Conservation (phyloP, 2,113 vertebrate genomes). For the Narcine bancroftii region DNA sequence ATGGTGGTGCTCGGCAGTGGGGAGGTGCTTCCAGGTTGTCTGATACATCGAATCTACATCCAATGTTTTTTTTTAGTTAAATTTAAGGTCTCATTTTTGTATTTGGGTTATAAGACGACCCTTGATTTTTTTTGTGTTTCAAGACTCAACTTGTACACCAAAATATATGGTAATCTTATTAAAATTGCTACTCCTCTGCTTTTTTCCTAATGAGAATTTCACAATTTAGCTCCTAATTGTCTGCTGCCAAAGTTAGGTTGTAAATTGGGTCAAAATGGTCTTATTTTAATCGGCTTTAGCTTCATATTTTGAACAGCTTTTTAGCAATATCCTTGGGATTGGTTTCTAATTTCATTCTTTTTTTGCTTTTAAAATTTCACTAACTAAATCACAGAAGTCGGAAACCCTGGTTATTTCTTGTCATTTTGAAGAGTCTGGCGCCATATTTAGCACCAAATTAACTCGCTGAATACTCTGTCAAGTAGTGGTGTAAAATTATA, state of each 20-base stretch:
- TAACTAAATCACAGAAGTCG: neutral
- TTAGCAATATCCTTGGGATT: neutral
- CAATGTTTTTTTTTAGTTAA: too few relatives aligned
- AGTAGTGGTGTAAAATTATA: neutral
- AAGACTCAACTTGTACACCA: too few relatives aligned
- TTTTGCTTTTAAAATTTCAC: neutral
- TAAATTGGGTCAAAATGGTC: neutral
- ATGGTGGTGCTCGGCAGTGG: too few relatives aligned
- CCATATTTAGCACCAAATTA: neutral
- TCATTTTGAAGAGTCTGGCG: neutral
- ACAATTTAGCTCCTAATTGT: neutral
- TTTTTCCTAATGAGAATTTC: neutral
- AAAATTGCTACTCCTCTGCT: neutral
- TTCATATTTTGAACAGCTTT: neutral
- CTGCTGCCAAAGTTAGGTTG: neutral
- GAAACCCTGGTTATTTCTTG: neutral
- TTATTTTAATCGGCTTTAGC: neutral
- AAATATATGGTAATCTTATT: neutral
- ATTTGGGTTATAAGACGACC: too few relatives aligned
- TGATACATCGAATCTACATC: too few relatives aligned
- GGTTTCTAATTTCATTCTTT: slow-evolving; percentile 24
- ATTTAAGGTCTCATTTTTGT: too few relatives aligned
- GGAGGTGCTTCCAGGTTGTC: too few relatives aligned
- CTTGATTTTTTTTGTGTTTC: too few relatives aligned
- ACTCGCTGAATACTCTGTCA: neutral